Percentiles rank a stretch among this genome's conserved stretches.
These are phyloP conservation scores for Clarias platycephalus DNA, from an alignment of 2,797 vertebrate genomes.

Conservation along the genomic window DNA sequence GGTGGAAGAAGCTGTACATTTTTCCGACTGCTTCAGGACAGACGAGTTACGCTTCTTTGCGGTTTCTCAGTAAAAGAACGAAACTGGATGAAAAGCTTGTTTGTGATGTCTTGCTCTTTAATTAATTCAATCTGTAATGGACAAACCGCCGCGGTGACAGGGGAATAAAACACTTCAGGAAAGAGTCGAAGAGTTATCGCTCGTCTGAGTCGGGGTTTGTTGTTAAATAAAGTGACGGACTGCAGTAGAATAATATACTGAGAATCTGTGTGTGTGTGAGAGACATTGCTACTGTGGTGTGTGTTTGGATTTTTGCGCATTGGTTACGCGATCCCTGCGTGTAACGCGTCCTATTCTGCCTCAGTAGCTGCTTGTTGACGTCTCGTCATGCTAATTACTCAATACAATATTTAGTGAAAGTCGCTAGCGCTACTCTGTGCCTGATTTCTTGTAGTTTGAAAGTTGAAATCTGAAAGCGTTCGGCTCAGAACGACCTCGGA, in stretches of 20 bases:
- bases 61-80: neutral
- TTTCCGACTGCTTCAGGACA: neutral
- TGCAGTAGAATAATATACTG: neutral
- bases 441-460: neutral
- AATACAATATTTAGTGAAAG: neutral
- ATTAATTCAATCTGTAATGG: neutral
- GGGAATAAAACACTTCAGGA: neutral
- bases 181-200: neutral
- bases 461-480: neutral
- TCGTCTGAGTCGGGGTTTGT: neutral
- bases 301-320: neutral
- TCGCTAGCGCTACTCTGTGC: neutral
- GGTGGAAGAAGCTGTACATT: neutral
- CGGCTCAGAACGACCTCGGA: neutral
- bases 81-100: neutral
- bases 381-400: neutral
- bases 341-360: neutral
- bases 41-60: neutral
- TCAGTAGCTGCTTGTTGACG: neutral
- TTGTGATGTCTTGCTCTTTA: neutral
- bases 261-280: neutral
- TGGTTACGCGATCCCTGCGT: neutral
- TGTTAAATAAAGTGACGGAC: neutral
- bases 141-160: neutral
- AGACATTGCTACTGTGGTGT: no score